Conservation (phyloP, 1,140 invertebrate species). For the Drosophila bocki region DNA sequence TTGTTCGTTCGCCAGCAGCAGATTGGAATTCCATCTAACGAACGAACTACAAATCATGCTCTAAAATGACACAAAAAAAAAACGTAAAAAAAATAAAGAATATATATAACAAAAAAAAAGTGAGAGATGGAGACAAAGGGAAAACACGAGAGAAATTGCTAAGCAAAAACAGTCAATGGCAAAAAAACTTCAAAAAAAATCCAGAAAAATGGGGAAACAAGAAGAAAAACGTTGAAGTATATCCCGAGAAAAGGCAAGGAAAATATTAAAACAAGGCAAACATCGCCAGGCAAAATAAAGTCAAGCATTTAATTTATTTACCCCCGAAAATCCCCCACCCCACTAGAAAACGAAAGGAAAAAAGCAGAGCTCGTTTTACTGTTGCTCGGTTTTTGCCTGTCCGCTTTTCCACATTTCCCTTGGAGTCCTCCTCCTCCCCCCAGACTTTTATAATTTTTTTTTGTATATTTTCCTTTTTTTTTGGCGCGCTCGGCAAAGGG, state of each 20-base stretch:
- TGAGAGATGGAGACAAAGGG: slow-evolving; percentile 28
- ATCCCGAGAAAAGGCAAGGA: slow-evolving; percentile 54
- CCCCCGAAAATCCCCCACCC: slow-evolving; percentile 32
- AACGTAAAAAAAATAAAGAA: slow-evolving; percentile 3
- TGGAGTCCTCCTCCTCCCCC: neutral
- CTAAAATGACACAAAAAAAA: slow-evolving; percentile 36
- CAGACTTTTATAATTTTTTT: slow-evolving; percentile 4
- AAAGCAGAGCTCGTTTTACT: slow-evolving; percentile 69
- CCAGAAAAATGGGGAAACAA: neutral
- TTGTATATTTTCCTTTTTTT: slow-evolving; percentile 46
- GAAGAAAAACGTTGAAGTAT: slow-evolving; percentile 21
- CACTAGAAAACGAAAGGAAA: slow-evolving; percentile 35
- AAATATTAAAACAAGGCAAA: slow-evolving; percentile 80
- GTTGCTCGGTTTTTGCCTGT: slow-evolving; percentile 65
- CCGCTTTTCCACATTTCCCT: slow-evolving; percentile 19
- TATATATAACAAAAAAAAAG: slow-evolving; percentile 6
- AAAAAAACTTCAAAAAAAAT: neutral
- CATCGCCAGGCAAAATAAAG: slow-evolving; percentile 75
- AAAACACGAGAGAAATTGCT: slow-evolving; percentile 31
- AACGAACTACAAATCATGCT: slow-evolving; percentile 58
- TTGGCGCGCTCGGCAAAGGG: slow-evolving; percentile 59
- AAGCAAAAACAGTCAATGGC: slow-evolving; percentile 41
- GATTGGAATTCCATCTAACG: slow-evolving; percentile 45
- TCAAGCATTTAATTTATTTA: slow-evolving; percentile 82
- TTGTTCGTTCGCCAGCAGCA: slow-evolving; percentile 47